Conservation (phyloP, 2,888 invertebrate species). For the Apamea epomidion region DNA sequence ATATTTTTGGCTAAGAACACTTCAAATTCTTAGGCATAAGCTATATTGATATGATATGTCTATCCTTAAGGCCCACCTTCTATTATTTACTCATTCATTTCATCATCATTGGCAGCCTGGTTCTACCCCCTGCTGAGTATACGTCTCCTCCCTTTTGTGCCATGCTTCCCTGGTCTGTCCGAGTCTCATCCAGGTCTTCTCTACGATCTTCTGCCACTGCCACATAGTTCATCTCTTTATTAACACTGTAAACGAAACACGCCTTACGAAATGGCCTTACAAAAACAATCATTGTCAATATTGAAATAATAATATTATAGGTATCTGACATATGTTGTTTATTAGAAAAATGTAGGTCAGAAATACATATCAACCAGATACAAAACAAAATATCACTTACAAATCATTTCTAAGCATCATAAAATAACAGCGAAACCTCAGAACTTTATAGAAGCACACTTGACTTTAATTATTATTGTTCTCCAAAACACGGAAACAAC, state of each 20-base stretch:
- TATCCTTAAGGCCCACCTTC: not conserved
- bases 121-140: too few relatives aligned
- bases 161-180: too few relatives aligned
- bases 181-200: too few relatives aligned
- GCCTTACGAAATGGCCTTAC: not conserved
- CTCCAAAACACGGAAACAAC: constrained; percentile 26
- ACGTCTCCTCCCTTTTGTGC: too few relatives aligned
- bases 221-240: not conserved
- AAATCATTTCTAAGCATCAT: constrained; percentile 17
- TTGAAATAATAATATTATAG: not conserved
- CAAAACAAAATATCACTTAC: constrained; percentile 10
- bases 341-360: not conserved
- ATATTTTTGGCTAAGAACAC: not conserved
- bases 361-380: not conserved
- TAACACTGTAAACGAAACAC: constrained; percentile 2
- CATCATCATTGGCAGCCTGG: too few relatives aligned
- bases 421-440: constrained; percentile 26
- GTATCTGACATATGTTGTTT: not conserved
- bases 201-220: not conserved
- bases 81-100: not conserved
- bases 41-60: not conserved
- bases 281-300: not conserved
- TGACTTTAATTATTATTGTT: constrained; percentile 57
- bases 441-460: constrained; percentile 31
- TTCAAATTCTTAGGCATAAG: not conserved